A percentile compares a stretch with the other conserved stretches of the same genome.
These are phyloP conservation scores for Murina feae DNA, from an alignment of 2,113 vertebrate species.

Conservation along the genomic window DNA sequence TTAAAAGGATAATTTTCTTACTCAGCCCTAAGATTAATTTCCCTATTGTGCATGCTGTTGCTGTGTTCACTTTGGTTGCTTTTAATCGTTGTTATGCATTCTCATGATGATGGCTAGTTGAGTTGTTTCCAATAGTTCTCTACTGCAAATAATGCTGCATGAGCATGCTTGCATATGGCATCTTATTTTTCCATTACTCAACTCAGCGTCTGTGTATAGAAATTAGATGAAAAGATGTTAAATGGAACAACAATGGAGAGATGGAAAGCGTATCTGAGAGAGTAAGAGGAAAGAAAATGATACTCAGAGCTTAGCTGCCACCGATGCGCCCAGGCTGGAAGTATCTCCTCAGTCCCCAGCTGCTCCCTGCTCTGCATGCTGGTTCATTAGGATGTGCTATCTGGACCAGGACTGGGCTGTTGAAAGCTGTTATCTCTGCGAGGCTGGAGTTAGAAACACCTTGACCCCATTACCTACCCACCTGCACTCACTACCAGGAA, in stretches of 20 bases:
- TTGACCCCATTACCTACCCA: neutral
- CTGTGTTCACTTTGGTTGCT: neutral
- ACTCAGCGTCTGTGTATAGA: neutral
- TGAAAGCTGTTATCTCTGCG: neutral
- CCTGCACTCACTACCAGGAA: neutral
- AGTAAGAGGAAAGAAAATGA: neutral
- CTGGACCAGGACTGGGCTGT: neutral
- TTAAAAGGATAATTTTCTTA: neutral
- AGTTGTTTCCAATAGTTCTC: neutral
- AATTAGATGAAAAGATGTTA: neutral
- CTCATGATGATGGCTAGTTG: neutral
- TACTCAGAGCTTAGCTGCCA: neutral
- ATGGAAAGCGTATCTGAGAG: neutral
- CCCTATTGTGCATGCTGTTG: neutral
- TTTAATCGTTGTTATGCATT: neutral
- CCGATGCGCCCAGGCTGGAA: neutral
- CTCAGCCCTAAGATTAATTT: neutral
- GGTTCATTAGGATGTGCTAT: neutral
- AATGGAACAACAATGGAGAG: neutral
- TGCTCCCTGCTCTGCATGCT: neutral
- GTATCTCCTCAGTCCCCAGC: neutral
- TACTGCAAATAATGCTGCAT: neutral
- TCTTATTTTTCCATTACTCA: neutral
- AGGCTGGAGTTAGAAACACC: neutral
- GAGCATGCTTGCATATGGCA: neutral